phyloP scores from a whole-genome alignment of 2,797 vertebrate species.

The Thunnus albacares region DNA sequence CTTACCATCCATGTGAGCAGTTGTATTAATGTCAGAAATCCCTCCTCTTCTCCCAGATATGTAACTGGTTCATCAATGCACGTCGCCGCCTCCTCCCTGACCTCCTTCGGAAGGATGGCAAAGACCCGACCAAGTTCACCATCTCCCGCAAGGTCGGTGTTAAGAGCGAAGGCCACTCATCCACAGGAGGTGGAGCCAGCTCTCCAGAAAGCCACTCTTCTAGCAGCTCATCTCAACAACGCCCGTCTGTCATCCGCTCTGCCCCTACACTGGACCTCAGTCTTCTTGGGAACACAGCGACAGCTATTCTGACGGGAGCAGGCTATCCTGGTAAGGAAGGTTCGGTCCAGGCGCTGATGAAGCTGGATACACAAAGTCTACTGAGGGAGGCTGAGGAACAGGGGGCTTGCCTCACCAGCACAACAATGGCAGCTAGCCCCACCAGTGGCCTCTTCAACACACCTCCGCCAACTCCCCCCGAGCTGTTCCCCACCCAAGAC shows the following conservation, averaged over 20 bases:
- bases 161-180: slow-evolving; percentile 80
- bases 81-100: slow-evolving; percentile 94
- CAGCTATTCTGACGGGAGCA: slow-evolving; percentile 83
- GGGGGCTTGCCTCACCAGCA: slow-evolving; percentile 66
- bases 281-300: slow-evolving; percentile 89
- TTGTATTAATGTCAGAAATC: background rate
- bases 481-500: slow-evolving; percentile 90
- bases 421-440: slow-evolving; percentile 84
- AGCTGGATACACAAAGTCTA: slow-evolving; percentile 78
- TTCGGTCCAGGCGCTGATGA: slow-evolving; percentile 85
- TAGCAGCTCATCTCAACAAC: slow-evolving; percentile 40
- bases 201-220: slow-evolving; percentile 77
- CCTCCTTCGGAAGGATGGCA: slow-evolving; percentile 95
- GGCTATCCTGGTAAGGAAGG: slow-evolving; percentile 80
- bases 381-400: slow-evolving; percentile 77
- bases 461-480: slow-evolving; percentile 91
- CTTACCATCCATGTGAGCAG: background rate
- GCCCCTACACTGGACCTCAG: slow-evolving; percentile 89
- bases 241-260: slow-evolving; percentile 83
- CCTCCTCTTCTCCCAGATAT: slow-evolving; percentile 86
- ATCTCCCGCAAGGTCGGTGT: slow-evolving; percentile 93
- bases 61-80: slow-evolving; percentile 99
- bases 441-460: slow-evolving; percentile 92
- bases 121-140: slow-evolving; percentile 96
- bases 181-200: slow-evolving; percentile 54